Base-by-base conservation (phyloP, 2,888 invertebrate genomes). In the Kuschelorhynchus macadamiae region DNA sequence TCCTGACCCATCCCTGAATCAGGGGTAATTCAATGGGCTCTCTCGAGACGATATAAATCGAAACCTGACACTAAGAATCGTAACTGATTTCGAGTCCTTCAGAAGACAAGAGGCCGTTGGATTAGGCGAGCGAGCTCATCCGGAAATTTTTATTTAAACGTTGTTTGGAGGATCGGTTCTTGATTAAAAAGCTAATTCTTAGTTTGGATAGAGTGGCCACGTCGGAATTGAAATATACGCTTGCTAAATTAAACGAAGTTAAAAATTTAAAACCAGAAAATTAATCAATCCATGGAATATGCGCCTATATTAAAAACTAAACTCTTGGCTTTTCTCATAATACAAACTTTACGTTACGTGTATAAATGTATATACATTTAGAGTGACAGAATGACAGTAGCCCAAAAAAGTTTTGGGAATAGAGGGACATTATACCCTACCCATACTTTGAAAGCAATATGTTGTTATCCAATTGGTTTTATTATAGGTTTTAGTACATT, bases 161-260 rank as follows among this genome's bases (percentile, higher is more conserved):
- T 47, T 41, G 64, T 41, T 47, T 56, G 55, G 47, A 46, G 47
- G 44, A 56, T 49, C 55, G 44, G 32, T 41, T 47, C 56, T 56
- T 66, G 59, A 53, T 66, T 66, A 60, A 66, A 60, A 53, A 66
- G 66, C 59, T 66, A 66, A 60, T 66, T 66, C 41, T 30, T 50
- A 52, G 39, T 39, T 55, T 21, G 47, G 47, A 18, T 2, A 47
- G 25, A 21, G 11, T n/a, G 4, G 25, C 47, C 47, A 21, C 47
- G 21, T n/a, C 21, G 14, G 16, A 14, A 14, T 3, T 42, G 17
- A 17, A 14, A 12, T 42, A 7, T 42, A 16, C 3, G 14, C 42
- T 8, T 14, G 42, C 16, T 12, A 16, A 16, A 42, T 16, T 42
- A 17, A 42, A 42, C 42, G 42, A 14, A 42, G 16, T 42, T 42